Percentiles rank a stretch among this genome's conserved stretches.
phyloP scores from a whole-genome alignment of 1,140 invertebrate genomes.

The Leguminivora glycinivorella region DNA sequence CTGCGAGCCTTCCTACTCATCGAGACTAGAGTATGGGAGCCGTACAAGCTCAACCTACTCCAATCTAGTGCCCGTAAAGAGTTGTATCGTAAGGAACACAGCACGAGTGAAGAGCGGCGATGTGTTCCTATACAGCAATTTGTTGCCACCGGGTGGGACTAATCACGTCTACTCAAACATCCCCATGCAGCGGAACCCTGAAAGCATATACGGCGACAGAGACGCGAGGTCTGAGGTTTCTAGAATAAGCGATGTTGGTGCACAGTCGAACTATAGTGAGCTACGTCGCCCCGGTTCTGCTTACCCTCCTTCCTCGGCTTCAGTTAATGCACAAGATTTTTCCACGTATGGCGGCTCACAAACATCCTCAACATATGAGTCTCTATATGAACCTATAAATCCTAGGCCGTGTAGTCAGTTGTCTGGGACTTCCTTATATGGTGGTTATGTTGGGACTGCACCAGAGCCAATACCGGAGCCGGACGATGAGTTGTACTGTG shows the following conservation, averaged over 20 bases:
- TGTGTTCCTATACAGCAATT: conserved; percentile 79
- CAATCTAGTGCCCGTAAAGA: conserved; percentile 75
- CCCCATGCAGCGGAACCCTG: conserved; percentile 56
- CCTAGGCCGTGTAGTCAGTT: conserved; percentile 90
- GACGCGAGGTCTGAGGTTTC: conserved; percentile 68
- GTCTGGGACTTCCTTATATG: conserved; percentile 87
- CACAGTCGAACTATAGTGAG: conserved; percentile 90
- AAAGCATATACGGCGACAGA: conserved; percentile 74
- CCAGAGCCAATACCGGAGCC: conserved; percentile 86
- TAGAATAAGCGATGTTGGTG: conserved; percentile 66
- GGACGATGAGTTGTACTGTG: conserved; percentile 86
- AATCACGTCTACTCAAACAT: conserved; percentile 79
- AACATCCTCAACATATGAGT: conserved; percentile 90
- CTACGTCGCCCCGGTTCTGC: conserved; percentile 81
- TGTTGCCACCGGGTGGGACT: conserved; percentile 72
- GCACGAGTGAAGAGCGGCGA: conserved; percentile 73
- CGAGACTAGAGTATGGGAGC: conserved; percentile 67
- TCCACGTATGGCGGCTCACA: conserved; percentile 83
- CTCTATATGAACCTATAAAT: conserved; percentile 95
- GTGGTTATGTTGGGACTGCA: conserved; percentile 88
- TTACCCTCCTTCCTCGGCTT: conserved; percentile 74
- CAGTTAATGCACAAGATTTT: conserved; percentile 78
- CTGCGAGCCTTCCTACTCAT: conserved; percentile 74
- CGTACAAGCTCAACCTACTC: conserved; percentile 71
- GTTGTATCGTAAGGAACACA: conserved; percentile 75